phyloP scores from a whole-genome alignment of 2,113 vertebrate genomes.

The Otus sunia region DNA sequence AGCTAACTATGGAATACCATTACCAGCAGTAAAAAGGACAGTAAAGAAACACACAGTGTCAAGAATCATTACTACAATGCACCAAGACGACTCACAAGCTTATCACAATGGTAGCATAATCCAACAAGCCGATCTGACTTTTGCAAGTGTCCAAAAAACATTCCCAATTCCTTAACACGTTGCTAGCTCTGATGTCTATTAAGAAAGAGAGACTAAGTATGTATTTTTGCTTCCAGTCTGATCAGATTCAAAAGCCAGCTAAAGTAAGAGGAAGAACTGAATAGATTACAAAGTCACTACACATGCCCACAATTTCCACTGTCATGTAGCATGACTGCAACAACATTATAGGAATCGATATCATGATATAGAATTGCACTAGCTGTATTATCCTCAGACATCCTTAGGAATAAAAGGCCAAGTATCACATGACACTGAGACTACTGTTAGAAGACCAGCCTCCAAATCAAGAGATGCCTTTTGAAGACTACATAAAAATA shows the following conservation, averaged over 20 bases:
- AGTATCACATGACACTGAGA: not conserved
- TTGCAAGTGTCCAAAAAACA: not conserved
- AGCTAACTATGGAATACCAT: not conserved
- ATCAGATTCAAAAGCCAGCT: not conserved
- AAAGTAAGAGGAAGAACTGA: not conserved
- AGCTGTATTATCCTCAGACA: not conserved
- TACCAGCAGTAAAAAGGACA: not conserved
- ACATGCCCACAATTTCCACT: not conserved
- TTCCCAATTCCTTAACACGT: not conserved
- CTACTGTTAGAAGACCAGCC: not conserved
- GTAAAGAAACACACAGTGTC: not conserved
- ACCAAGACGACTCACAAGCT: not conserved
- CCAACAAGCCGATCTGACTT: not conserved
- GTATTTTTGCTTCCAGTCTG: not conserved
- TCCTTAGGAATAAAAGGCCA: not conserved
- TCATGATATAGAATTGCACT: not conserved
- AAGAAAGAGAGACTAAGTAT: not conserved
- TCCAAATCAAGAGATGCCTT: not conserved
- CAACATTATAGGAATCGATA: not conserved
- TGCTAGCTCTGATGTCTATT: not conserved
- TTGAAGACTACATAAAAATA: not conserved
- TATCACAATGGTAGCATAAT: not conserved
- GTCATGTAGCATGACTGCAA: not conserved
- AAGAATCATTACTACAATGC: accelerated
- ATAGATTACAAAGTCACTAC: not conserved